phyloP scores from a whole-genome alignment of 37 sponge, comb jelly and placozoan species.

The Axinella damicornis region DNA sequence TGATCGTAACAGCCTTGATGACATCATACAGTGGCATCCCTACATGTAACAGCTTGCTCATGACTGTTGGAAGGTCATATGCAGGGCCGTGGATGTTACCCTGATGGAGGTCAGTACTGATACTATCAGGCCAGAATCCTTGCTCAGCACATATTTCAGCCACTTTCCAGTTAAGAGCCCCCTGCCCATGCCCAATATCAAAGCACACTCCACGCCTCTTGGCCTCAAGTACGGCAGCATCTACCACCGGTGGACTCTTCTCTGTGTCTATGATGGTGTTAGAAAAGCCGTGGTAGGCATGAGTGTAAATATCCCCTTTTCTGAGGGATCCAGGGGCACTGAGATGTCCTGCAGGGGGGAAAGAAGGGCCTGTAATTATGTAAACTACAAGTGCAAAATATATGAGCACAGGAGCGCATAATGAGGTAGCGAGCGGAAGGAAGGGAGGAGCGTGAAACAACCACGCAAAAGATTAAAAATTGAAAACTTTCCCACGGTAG shows the following conservation, averaged over 20 bases:
- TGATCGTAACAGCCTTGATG: conserved; percentile 48
- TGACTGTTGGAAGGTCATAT: conserved; percentile 57
- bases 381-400: too few relatives aligned
- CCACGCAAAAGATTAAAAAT: too few relatives aligned
- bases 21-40: conserved; percentile 61
- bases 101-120: conserved; percentile 53
- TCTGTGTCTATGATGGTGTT: conserved; percentile 31
- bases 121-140: conserved; percentile 40
- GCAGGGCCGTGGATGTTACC: conserved; percentile 44
- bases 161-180: conserved; percentile 47
- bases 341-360: not conserved
- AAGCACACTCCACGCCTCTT: conserved; percentile 24
- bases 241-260: not conserved
- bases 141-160: conserved; percentile 28
- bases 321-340: conserved; percentile 7
- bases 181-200: conserved; percentile 64
- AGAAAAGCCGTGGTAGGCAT: conserved; percentile 38
- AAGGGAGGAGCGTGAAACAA: too few relatives aligned
- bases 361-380: too few relatives aligned
- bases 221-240: conserved; percentile 20
- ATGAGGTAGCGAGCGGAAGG: too few relatives aligned
- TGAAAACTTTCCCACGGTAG: too few relatives aligned
- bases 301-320: conserved; percentile 57
- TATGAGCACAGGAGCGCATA: too few relatives aligned
- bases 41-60: conserved; percentile 49